Base-by-base conservation (phyloP, 2,888 invertebrate species). In the Aporophyla lueneburgensis region DNA sequence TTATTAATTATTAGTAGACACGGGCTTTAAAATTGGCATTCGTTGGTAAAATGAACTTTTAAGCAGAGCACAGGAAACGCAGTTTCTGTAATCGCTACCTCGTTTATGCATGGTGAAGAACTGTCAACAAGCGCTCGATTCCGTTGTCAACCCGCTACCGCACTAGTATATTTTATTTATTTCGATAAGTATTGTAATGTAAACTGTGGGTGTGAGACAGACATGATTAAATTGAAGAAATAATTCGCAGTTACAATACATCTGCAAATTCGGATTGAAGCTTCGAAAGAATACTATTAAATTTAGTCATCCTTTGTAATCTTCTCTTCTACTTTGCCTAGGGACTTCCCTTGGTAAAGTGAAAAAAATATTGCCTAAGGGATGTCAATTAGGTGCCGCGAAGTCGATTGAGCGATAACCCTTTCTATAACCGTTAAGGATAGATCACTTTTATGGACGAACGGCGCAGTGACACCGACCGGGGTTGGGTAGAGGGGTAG, bases 341-440 rank as follows among this genome's bases (percentile, higher is more conserved):
- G 43, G 33, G 67, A 33, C 33, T 2, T 33, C 33, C 3, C 3
- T 33, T 33, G 33, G 33, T 33, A 33, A 33, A 33, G 33, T 33
- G 33, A 33, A 33, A 33, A 33, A 33, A 33, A 33, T 33, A 33
- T 33, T 33, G 33, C 40, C 62, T 63, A n/a, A 49, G 33, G 67
- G 67, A 43, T 51, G 78, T 65, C 58, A 53, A 71, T 68, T 62
- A 68, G 43, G 56, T 49, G 62, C 58, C 62, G 27, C 46, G 65
- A 84, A 74, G 71, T 74, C 49, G 59, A 80, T 71, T 61, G 59
- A 78, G n/a, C 14, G 67, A 84, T 59, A 68, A 68, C 74, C 71
- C 62, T 80, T 71, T 54, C n/a, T 54, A 19, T 3, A 27, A 70
- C 40, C 71, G 49, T 83, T 71, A 49, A 62, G 54, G 62, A 74